Base-by-base conservation (phyloP, 2,113 vertebrate species). In the Etia nguti region DNA sequence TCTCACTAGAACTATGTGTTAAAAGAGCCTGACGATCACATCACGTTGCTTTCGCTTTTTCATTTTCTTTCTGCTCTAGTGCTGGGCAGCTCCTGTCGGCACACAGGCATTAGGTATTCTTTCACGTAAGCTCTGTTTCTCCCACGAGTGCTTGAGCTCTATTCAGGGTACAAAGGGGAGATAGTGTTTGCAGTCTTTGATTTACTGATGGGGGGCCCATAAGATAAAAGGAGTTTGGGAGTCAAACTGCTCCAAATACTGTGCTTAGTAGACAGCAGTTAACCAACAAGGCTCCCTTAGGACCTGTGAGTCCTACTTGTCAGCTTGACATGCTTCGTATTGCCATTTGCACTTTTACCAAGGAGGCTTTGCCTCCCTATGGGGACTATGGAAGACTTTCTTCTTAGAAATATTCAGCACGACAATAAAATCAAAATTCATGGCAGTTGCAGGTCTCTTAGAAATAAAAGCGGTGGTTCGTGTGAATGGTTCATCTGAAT, bases 61-160 rank as follows among this genome's bases (percentile, higher is more conserved):
- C 93, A 92, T 81, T 92, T 34, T 54, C 86, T 92, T 94, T 93
- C 92, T 79, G 54, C 90, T 94, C 90, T 62, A 89, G 89, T 82
- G 88, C 84, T 13, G 55, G 82, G 88, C 87, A 86, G 87, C 86
- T 83, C 82, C 80, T 3, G 46, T 80, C 84, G 75, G 91, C 88
- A 89, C 86, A 88, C 36, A 84, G 85, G 92, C 91, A 95, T 96
- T 94, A 94, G 85, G 83, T 90, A 95, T 94, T 94, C 90, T 94
- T 91, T 87, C 91, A 93, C 84, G 88, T 93, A 92, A 93, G 86
- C 90, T 81, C 82, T 54, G 75, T 86, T 89, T 85, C 91, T 92
- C 91, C 91, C 91, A 88, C 29, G 87, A 93, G 94, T 90, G 90
- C 60, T 88, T 59, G 54, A 80, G 91, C 90, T 84, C 84, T 90